These are phyloP conservation scores for Collichthys lucidus DNA, from an alignment of 2,113 vertebrate species.

Conservation along the genomic window DNA sequence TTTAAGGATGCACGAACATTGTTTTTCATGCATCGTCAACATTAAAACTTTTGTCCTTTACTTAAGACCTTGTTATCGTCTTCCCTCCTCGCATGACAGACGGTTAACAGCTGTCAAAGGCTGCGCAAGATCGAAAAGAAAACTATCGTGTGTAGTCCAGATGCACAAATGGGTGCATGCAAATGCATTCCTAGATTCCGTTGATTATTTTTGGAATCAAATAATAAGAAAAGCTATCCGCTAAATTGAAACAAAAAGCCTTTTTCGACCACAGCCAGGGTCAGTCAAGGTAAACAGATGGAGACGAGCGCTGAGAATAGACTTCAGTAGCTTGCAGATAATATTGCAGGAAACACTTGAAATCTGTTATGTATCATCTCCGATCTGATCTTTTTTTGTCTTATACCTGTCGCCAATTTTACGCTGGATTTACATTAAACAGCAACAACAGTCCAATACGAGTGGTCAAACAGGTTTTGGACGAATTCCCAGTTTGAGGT, in stretches of 20 bases:
- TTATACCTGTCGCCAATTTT: neutral
- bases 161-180: neutral
- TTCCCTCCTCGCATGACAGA: neutral
- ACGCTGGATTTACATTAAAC: neutral
- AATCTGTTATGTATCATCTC: slow-evolving; percentile 12
- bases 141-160: slow-evolving; percentile 17
- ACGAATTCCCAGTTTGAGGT: neutral
- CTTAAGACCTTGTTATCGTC: neutral
- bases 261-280: neutral
- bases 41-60: neutral
- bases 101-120: neutral
- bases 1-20: neutral
- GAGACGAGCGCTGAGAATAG: neutral
- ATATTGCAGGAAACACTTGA: slow-evolving; percentile 22
- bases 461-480: neutral
- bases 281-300: slow-evolving; percentile 23
- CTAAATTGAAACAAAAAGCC: neutral
- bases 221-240: neutral
- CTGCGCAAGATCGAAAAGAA: slow-evolving; percentile 11
- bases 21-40: neutral
- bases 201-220: slow-evolving; percentile 15
- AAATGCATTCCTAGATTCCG: neutral
- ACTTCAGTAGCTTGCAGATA: neutral
- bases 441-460: neutral
- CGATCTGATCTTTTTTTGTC: neutral